Evolutionary conservation across 1,140 invertebrate genomes (phyloP), one percentile per base, ranked within the genome.

Genomic region (Drosophila sulfurigaster): DNA sequence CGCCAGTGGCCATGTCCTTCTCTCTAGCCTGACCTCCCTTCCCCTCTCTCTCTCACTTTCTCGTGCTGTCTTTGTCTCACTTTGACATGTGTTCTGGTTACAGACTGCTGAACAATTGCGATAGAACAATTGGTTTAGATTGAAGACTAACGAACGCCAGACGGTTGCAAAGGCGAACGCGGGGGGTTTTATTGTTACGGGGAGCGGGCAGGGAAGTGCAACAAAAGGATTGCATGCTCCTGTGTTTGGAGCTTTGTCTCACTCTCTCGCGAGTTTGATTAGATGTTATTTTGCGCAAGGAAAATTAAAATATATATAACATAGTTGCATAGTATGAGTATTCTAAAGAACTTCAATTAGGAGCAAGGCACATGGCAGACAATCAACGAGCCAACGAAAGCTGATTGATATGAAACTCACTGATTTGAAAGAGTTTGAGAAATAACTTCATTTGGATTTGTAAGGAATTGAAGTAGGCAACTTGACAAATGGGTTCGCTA

Each of bases 111-210:
- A 59, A 75, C 73, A 71, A 75, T 71, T 60, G 59, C 68, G 8
- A 71, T 65, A 30, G 57, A 76, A 76, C 74, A 76, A 76, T 76
- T 72, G 74, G 59, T 60, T 76, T 72, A 65, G 69, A 76, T 76
- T 76, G 69, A 71, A 71, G 68, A 63, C 52, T 58, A 75, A 52
- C 68, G 60, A 59, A 65, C 64, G 20, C 15, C 32, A 57, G 51
- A 41, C 32, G 41, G 32, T 54, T 48, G 35, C 20, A 15, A 8
- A 2, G 8, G 1, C 30, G 10, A 11, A 25, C 6, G 46, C 20
- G 25, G 28, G 11, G 30, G 6, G 28, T 1, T 3, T 7, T 5
- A 4, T 10, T 35, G 16, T 16, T 15, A 1, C 13, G 1, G 35
- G 11, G 6, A 30, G 13, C 6, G 5, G n/a, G 20, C 28, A 65